phyloP scores from a whole-genome alignment of 2,797 vertebrate genomes.

The Myripristis jacobus region DNA sequence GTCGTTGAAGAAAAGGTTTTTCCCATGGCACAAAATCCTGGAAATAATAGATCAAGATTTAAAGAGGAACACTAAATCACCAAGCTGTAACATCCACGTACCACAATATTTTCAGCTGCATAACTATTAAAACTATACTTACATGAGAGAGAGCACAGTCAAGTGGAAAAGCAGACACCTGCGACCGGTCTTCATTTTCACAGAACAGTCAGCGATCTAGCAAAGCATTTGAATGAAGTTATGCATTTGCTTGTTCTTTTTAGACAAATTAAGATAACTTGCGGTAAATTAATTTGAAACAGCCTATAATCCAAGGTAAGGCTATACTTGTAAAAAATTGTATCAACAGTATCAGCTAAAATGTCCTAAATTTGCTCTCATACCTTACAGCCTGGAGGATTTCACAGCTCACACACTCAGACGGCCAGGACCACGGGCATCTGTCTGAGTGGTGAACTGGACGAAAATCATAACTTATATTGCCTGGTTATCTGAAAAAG shows the following conservation, averaged over 20 bases:
- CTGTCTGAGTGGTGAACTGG: not conserved
- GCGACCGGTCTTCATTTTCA: conserved; percentile 31
- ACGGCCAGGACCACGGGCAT: not conserved
- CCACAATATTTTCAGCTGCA: not conserved
- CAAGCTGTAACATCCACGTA: not conserved
- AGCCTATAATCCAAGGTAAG: not conserved
- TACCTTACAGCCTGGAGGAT: conserved; percentile 36
- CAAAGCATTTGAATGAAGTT: not conserved
- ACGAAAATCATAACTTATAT: conserved; percentile 26
- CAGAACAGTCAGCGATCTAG: conserved; percentile 12
- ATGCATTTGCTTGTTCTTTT: not conserved
- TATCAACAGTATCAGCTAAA: not conserved
- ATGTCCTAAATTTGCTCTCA: not conserved
- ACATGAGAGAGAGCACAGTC: conserved; percentile 40
- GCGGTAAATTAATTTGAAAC: no score
- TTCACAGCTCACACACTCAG: not conserved
- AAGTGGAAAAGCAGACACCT: conserved; percentile 26
- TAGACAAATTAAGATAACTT: no score
- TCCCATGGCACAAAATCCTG: conserved; percentile 48
- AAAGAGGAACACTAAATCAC: not conserved
- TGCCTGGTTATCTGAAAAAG: conserved; percentile 29
- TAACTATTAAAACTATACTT: conserved; percentile 17
- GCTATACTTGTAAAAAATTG: not conserved
- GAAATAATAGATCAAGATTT: conserved; percentile 11
- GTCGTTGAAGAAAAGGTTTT: conserved; percentile 58